Conservation (phyloP, 2,113 vertebrate genomes). For the Chlamydotis undulata region DNA sequence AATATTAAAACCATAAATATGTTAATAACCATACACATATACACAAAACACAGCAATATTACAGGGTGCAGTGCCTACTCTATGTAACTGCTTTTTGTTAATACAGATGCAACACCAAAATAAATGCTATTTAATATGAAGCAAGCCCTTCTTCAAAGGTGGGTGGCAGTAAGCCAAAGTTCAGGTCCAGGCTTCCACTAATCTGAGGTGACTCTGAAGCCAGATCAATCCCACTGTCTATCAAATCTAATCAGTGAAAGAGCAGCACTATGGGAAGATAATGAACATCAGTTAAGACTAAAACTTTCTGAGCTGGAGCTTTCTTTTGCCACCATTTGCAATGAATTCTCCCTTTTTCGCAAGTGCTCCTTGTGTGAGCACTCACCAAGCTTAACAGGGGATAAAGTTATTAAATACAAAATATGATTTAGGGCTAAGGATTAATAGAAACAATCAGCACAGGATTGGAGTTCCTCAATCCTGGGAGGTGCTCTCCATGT, state of each 20-base stretch:
- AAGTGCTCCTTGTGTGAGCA: background rate
- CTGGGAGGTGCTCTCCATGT: conserved; percentile 34
- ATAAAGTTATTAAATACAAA: background rate
- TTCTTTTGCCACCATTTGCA: background rate
- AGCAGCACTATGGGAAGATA: background rate
- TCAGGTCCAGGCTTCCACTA: background rate
- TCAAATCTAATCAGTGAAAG: background rate
- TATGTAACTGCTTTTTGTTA: conserved; percentile 42
- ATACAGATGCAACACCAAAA: conserved; percentile 43
- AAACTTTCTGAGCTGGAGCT: background rate
- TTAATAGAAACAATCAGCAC: background rate
- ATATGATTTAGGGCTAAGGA: background rate
- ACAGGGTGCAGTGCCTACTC: conserved; percentile 32
- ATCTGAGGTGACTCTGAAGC: background rate
- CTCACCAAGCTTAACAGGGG: background rate
- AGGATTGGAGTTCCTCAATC: conserved; percentile 41
- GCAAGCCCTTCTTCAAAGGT: conserved; percentile 46
- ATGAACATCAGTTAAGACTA: background rate
- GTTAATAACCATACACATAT: conserved; percentile 58
- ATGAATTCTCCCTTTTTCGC: conserved; percentile 14
- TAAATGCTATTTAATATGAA: conserved; percentile 55
- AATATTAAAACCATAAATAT: conserved; percentile 62
- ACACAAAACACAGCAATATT: conserved; percentile 60
- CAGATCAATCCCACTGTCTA: background rate
- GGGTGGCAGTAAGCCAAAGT: background rate